Base-by-base conservation (phyloP, 2,888 invertebrate species). In the Lasiommata megera region DNA sequence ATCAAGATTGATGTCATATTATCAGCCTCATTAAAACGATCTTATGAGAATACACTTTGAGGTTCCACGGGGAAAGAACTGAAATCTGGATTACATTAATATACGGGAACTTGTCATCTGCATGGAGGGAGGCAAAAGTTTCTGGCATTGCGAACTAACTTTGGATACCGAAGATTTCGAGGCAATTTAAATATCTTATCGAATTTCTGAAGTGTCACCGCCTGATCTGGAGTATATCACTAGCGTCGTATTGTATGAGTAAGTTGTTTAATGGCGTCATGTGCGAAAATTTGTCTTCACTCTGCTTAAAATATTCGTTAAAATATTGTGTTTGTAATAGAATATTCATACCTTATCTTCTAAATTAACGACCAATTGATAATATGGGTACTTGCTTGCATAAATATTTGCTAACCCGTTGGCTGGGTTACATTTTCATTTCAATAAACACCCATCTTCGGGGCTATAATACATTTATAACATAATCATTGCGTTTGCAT, bases 1-100 rank as follows among this genome's bases (percentile, higher is more conserved):
- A 86, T 85, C 83, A 77, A 81, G 85, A 83, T 85, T 83, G 82
- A 77, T 72, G 73, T 70, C 72, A 73, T 72, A 65, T 40, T 65
- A 63, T 66, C 61, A 63, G 52, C 66, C 70, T 68, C 65, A 70
- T 64, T 65, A 58, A 64, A 67, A 61, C 61, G 58, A 64, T 66
- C 62, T 63, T 59, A 60, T 43, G 56, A 65, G 57, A 55, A 53
- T 50, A 61, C 41, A 43, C 23, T n/a, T 29, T 31, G 29, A 17
- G 46, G 9, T 47, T 53, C 16, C 29, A 34, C 17, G 37, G 23
- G 16, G 29, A n/a, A 29, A 9, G 31, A 46, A 29, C 16, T 37
- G 31, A 41, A 47, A 18, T 41, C n/a, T 18, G 17, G 12, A 57
- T 61, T 59, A 59, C 17, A 52, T 55, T 50, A 14, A 28, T 40